Conservation (phyloP, 2,113 vertebrate species). For the Sceloporus tristichus region DNA sequence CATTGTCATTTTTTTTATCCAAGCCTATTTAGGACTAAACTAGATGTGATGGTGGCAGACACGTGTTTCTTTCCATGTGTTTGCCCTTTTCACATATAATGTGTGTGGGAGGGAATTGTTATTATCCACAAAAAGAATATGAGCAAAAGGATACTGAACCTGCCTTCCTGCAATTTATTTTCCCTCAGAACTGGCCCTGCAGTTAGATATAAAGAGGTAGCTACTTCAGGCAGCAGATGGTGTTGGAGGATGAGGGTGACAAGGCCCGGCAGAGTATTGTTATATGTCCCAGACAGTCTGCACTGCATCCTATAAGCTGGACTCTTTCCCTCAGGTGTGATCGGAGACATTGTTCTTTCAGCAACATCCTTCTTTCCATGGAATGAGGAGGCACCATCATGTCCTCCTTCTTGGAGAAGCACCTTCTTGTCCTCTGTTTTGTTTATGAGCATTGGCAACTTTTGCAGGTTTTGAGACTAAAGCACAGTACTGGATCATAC, state of each 20-base stretch:
- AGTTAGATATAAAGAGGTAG: too few species aligned
- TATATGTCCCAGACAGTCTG: too few species aligned
- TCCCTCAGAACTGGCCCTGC: too few species aligned
- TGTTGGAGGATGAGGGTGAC: too few species aligned
- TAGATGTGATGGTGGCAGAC: not conserved
- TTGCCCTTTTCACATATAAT: not conserved
- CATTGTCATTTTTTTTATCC: constrained; percentile 22
- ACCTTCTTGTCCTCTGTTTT: not conserved
- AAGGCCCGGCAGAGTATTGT: too few species aligned
- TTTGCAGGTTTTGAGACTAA: not conserved
- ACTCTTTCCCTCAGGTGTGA: too few species aligned
- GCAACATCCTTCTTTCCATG: too few species aligned
- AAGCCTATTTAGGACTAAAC: constrained; percentile 15
- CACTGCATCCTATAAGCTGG: too few species aligned
- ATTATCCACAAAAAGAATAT: not conserved
- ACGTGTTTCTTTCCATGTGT: not conserved
- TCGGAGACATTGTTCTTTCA: too few species aligned
- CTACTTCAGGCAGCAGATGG: too few species aligned
- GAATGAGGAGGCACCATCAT: too few species aligned
- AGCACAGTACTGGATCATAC: not conserved
- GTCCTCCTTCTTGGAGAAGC: too few species aligned
- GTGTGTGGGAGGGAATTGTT: not conserved
- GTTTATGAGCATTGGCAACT: not conserved
- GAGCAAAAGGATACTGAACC: not conserved
- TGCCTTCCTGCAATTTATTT: not conserved